Evolutionary conservation across 1,140 invertebrate species (phyloP).

Genomic region (Cepaea nemoralis): DNA sequence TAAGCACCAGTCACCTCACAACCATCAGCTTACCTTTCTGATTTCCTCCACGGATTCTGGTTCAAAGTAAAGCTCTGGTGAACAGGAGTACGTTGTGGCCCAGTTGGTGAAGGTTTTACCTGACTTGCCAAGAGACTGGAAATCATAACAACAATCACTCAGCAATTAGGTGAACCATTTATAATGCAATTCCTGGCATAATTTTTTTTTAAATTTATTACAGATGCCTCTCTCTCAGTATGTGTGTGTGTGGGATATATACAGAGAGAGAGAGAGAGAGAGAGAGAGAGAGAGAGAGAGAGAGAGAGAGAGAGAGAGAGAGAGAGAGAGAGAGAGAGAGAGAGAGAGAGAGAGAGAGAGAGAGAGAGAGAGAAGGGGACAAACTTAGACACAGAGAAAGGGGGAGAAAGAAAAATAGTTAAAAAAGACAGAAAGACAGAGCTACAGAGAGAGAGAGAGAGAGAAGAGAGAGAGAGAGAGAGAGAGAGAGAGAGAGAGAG

Average conservation of each 20-base stretch:
- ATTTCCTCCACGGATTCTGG: slow-evolving; percentile 65
- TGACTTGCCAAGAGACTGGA: slow-evolving; percentile 46
- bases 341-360: background rate
- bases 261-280: too few species aligned
- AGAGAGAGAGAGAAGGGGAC: background rate
- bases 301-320: slow-evolving; percentile 23
- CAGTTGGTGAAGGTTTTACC: slow-evolving; percentile 65
- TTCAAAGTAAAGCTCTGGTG: slow-evolving; percentile 66
- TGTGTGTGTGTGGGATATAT: too few species aligned
- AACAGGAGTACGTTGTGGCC: slow-evolving; percentile 67
- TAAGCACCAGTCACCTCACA: too few species aligned
- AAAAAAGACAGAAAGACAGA: too few species aligned
- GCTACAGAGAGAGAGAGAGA: too few species aligned
- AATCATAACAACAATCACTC: background rate
- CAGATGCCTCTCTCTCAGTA: too few species aligned
- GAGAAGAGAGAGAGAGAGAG: too few species aligned
- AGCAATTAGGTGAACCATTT: too few species aligned
- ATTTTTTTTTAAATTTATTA: too few species aligned
- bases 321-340: slow-evolving; percentile 19
- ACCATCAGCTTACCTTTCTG: slow-evolving; percentile 23
- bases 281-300: slow-evolving; percentile 19
- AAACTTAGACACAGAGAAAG: background rate
- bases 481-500: too few species aligned
- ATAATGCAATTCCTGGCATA: too few species aligned
- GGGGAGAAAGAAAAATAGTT: background rate